These are phyloP conservation scores for Nesidiocoris tenuis DNA, from an alignment of 2,888 invertebrate species.

Conservation along the genomic window DNA sequence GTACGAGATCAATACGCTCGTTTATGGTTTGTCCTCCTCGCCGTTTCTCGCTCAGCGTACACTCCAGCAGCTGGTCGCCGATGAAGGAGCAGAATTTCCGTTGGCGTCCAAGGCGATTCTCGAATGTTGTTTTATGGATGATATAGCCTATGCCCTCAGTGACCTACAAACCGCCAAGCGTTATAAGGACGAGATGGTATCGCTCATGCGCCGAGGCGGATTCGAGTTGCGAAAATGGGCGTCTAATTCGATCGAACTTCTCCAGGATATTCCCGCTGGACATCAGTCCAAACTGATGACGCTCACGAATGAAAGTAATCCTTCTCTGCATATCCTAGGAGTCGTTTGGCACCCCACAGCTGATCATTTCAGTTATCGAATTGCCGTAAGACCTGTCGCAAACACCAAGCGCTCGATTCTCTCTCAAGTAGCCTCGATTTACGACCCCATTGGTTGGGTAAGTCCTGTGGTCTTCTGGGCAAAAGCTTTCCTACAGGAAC, in stretches of 20 bases:
- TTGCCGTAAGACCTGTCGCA: not conserved
- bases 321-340: not conserved
- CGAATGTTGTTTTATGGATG: too few relatives aligned
- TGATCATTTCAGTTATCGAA: not conserved
- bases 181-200: not conserved
- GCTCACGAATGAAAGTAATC: not conserved
- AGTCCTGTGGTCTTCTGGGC: not conserved
- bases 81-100: too few relatives aligned
- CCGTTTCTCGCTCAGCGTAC: too few relatives aligned
- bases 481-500: constrained; percentile 6
- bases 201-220: not conserved
- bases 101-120: too few relatives aligned
- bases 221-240: constrained; percentile 7
- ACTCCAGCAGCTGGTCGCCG: too few relatives aligned
- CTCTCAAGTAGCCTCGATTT: too few relatives aligned
- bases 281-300: not conserved
- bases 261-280: not conserved
- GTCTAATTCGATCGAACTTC: not conserved
- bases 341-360: not conserved
- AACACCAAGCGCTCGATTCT: not conserved
- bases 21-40: too few relatives aligned
- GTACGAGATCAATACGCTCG: not conserved
- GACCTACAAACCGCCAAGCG: not conserved
- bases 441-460: too few relatives aligned
- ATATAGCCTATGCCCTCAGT: not conserved